Base-by-base conservation (phyloP, 2,888 invertebrate species). In the Anodontia alba region DNA sequence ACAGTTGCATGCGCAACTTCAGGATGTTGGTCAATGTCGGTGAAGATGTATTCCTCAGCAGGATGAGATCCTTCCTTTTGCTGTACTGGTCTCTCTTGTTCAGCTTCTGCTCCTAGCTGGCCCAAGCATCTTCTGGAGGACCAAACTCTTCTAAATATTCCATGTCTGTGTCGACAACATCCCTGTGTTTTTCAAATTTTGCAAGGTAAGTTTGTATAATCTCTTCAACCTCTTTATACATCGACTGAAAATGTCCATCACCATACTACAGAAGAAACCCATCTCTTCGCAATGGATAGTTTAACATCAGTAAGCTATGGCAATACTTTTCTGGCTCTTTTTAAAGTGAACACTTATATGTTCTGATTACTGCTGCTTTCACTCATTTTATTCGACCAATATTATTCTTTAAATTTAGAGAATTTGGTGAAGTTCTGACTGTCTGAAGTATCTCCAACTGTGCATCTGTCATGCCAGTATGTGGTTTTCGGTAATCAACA, bases 31-130 rank as follows among this genome's bases (percentile, higher is more conserved):
- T 36, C 36, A 23, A 42, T 1, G 23, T 70, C 29, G 33, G 43
- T 36, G 17, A 46, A 23, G 15, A 49, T 38, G 36, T 46, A 70
- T 33, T 70, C 70, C 23, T 70, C 70, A 31, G 70, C 70, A 26
- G 43, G 46, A 23, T 31, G 26, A 29, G 70, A 70, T 10, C 70
- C 70, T 70, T 70, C 46, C 46, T 23, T 26, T 46, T n/a, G 7
- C 31, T 70, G 46, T 46, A 26, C 26, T 36, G 43, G 43, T 26
- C 46, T 70, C 46, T 70, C 46, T 3, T 70, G 46, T 68, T 68
- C 46, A 20, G 29, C 29, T 70, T 42, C 38, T 46, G 46, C 33
- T 10, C 1, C 33, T 46, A 38, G 26, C 46, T 33, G 29, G 70
- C 33, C 33, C 33, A 38, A 12, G 31, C 70, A 49, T 49, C 49